Conservation (phyloP, 1,140 invertebrate species). For the Zaprionus inermis region DNA sequence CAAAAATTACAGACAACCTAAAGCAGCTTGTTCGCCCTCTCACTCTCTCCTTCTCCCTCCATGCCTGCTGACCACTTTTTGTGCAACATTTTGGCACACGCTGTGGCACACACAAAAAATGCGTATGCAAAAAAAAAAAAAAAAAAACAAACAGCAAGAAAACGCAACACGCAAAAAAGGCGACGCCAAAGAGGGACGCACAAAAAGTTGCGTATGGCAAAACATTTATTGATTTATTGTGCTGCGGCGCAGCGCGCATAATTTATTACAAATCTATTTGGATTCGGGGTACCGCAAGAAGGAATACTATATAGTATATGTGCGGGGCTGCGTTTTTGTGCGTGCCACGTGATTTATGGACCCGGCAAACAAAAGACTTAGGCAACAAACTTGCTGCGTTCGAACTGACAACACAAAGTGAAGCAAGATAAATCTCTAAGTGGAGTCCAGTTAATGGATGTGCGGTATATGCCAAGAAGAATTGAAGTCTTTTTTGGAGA, state of each 20-base stretch:
- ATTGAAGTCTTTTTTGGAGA: background rate
- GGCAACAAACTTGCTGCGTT: conserved; percentile 54
- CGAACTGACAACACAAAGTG: conserved; percentile 4
- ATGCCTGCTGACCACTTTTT: conserved; percentile 10
- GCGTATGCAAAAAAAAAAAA: conserved; percentile 30
- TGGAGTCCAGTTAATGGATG: background rate
- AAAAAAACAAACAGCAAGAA: conserved; percentile 31
- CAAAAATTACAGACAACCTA: too few species aligned
- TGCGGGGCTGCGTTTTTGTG: conserved; percentile 32
- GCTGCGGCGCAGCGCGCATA: conserved; percentile 49
- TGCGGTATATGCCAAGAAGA: background rate
- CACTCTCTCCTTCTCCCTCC: too few species aligned
- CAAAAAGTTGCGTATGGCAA: conserved; percentile 62
- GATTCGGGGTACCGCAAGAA: conserved; percentile 5
- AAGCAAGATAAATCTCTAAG: background rate
- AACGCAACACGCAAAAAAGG: conserved; percentile 6
- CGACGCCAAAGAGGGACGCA: conserved; percentile 14
- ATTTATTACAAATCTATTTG: conserved; percentile 77
- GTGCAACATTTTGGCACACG: conserved; percentile 51
- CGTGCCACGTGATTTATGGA: conserved; percentile 60
- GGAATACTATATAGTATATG: background rate
- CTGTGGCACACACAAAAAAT: conserved; percentile 42
- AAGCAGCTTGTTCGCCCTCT: too few species aligned
- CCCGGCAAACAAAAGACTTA: conserved; percentile 66
- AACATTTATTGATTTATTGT: conserved; percentile 71